phyloP scores from a whole-genome alignment of 2,113 vertebrate species.

The Hemichromis elongatus region DNA sequence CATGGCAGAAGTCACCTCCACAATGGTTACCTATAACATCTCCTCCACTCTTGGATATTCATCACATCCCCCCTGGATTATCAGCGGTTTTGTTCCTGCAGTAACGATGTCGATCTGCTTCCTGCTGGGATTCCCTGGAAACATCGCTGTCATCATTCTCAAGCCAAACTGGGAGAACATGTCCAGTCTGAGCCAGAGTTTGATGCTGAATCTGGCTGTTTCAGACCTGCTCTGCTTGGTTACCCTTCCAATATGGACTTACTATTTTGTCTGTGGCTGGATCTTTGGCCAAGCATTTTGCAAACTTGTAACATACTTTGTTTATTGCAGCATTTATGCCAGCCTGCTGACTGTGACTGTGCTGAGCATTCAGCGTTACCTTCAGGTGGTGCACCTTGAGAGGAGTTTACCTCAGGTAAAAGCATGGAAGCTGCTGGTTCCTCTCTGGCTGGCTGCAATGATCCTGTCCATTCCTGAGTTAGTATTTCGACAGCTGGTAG shows the following conservation, averaged over 20 bases:
- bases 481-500: no score
- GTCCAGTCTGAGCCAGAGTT: neutral
- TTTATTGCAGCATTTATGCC: no score
- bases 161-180: neutral
- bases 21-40: neutral
- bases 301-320: neutral
- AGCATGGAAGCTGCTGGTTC: no score
- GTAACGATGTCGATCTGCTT: constrained; percentile 2
- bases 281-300: neutral
- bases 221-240: constrained; percentile 21
- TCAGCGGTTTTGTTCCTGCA: neutral
- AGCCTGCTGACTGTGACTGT: no score
- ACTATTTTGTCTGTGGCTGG: neutral
- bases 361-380: no score
- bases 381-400: no score
- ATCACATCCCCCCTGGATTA: neutral
- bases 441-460: no score
- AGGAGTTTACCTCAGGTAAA: no score
- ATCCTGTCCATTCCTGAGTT: no score
- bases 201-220: constrained; percentile 21
- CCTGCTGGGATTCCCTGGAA: constrained; percentile 29
- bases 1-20: neutral
- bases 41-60: neutral
- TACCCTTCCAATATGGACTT: neutral
- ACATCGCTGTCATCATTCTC: neutral